Evolutionary conservation across 23 tunicate species (phyloP).

Genomic region (Clavelina lepadiformis): DNA sequence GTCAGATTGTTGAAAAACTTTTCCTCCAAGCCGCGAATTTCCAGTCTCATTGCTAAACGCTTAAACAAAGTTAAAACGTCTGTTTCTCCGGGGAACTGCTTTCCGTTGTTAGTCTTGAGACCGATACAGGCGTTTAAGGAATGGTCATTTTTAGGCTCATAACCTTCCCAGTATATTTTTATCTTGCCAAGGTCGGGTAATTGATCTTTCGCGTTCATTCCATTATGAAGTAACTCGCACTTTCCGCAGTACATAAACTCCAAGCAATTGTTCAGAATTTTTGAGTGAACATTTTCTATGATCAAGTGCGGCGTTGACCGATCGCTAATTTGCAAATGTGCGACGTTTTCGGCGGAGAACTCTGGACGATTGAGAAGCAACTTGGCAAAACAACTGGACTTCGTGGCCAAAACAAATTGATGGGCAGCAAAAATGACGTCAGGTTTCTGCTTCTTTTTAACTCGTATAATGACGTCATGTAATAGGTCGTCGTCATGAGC

Average conservation of each 20-base stretch:
- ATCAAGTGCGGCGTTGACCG: neutral
- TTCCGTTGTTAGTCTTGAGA: too few species aligned
- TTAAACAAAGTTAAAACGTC: neutral
- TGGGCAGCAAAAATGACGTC: conserved; percentile 34
- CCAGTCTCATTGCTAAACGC: neutral
- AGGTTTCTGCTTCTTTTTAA: conserved; percentile 12
- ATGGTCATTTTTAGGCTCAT: neutral
- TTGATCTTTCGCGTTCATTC: neutral
- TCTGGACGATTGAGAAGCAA: neutral
- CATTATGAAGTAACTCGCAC: conserved; percentile 23
- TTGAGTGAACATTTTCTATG: conserved; percentile 52
- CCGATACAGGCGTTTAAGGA: neutral
- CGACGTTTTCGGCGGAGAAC: too few species aligned
- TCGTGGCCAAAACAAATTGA: conserved; percentile 25
- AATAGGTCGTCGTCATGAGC: conserved; percentile 18
- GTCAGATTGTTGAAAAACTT: neutral
- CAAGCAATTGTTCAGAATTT: conserved; percentile 23
- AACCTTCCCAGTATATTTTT: conserved; percentile 22
- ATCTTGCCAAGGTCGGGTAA: conserved; percentile 3
- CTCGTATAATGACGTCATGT: conserved; percentile 33
- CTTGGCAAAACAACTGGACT: conserved; percentile 14
- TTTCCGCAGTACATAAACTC: conserved; percentile 53
- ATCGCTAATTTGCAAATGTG: too few species aligned
- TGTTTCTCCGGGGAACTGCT: neutral
- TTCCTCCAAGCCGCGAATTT: neutral